Evolutionary conservation across 23 tunicate genomes (phyloP).

Genomic region (Styela clava): DNA sequence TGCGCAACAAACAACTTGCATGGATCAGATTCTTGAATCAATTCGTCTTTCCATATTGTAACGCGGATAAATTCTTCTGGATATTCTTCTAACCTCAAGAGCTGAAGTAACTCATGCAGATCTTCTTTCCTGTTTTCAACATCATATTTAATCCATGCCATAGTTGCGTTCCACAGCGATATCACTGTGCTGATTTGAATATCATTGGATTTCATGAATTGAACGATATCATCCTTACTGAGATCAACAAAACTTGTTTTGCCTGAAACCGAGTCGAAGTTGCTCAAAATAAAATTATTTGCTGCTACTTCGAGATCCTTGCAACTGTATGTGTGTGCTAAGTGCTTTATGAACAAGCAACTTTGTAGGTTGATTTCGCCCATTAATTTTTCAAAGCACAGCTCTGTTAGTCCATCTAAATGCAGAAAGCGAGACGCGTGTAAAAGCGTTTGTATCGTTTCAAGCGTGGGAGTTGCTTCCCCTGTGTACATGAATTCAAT

Average conservation of each 20-base stretch:
- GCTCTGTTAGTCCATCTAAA: conserved; percentile 1
- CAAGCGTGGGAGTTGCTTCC: not conserved
- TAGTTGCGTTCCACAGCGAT: not conserved
- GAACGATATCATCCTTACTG: not conserved
- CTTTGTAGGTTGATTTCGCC: not conserved
- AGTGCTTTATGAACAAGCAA: not conserved
- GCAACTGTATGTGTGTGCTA: conserved; percentile 1
- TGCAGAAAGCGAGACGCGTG: conserved; percentile 3
- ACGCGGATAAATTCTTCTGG: not conserved
- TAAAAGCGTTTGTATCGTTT: not conserved
- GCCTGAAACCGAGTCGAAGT: conserved; percentile 3
- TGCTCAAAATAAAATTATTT: not conserved
- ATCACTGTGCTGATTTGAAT: not conserved
- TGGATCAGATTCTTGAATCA: not conserved
- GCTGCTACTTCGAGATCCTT: not conserved
- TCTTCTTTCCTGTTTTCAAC: not conserved
- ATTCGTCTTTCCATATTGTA: not conserved
- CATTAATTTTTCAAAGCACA: conserved; percentile 3
- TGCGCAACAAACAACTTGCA: not conserved
- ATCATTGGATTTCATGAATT: not conserved
- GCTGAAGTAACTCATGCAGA: not conserved
- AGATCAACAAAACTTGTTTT: not conserved
- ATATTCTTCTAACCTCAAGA: not conserved
- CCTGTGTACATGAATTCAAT: conserved; percentile 16
- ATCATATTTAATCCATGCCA: not conserved